phyloP scores from a whole-genome alignment of 2,113 vertebrate genomes.

The Rhynchomys soricoides region DNA sequence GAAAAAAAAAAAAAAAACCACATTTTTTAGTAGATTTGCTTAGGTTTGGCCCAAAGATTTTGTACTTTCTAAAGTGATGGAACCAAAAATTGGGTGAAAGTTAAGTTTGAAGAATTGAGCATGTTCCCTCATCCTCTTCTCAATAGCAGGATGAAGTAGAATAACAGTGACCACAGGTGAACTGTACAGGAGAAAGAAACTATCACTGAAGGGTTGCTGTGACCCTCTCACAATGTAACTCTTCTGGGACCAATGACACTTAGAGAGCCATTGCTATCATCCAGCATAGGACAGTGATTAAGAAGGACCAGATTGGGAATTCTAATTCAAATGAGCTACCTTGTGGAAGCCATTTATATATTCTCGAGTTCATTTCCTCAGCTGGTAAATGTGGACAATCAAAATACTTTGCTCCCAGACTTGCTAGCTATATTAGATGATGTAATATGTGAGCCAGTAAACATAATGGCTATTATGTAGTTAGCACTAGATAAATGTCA shows the following conservation, averaged over 20 bases:
- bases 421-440: not conserved
- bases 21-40: not conserved
- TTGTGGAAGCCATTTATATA: not conserved
- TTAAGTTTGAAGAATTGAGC: no score
- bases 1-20: not conserved
- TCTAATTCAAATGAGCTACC: not conserved
- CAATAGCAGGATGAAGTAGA: not conserved
- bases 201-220: not conserved
- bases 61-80: not conserved
- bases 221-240: not conserved
- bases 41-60: not conserved
- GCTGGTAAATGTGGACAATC: not conserved
- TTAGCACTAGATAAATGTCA: not conserved
- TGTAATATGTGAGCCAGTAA: not conserved
- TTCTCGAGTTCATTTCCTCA: not conserved
- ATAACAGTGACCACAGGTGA: not conserved
- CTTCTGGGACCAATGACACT: not conserved
- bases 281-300: rapidly evolving
- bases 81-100: not conserved
- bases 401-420: not conserved
- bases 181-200: not conserved
- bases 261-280: not conserved
- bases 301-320: not conserved
- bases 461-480: not conserved
- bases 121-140: not conserved